Evolutionary conservation across 2,888 invertebrate species (phyloP).

Genomic region (Lasioglossum malachurum): DNA sequence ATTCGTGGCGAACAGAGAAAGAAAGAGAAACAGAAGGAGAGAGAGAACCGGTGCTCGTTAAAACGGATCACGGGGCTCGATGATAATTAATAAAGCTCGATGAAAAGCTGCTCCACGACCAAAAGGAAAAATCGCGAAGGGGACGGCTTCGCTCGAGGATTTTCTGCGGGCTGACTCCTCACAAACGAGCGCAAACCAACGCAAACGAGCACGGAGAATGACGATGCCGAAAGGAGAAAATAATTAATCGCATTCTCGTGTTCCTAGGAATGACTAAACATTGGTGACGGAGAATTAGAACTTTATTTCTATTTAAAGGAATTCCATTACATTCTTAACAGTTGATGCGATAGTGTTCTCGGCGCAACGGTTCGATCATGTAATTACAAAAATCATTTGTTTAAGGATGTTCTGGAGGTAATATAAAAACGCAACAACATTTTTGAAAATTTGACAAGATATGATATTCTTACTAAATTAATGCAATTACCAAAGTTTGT

Average conservation of each 20-base stretch:
- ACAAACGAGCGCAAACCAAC: neutral
- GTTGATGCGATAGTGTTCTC: too few species aligned
- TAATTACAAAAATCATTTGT: too few species aligned
- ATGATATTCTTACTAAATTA: too few species aligned
- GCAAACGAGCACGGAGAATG: neutral
- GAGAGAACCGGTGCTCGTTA: conserved; percentile 42
- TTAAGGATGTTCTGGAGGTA: too few species aligned
- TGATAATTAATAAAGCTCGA: conserved; percentile 44
- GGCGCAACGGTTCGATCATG: too few species aligned
- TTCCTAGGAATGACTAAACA: too few species aligned
- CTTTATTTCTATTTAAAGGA: too few species aligned
- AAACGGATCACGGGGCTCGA: conserved; percentile 26
- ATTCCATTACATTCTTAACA: too few species aligned
- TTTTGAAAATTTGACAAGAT: too few species aligned
- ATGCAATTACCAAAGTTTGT: too few species aligned
- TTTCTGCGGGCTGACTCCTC: neutral
- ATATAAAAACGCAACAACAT: too few species aligned
- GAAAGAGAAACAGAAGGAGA: neutral
- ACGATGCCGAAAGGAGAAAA: neutral
- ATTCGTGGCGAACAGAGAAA: neutral
- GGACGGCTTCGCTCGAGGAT: neutral
- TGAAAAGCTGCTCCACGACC: neutral
- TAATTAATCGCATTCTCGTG: neutral
- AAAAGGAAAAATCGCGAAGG: neutral
- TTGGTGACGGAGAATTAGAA: too few species aligned